Percentiles rank a stretch among this genome's conserved stretches.
Conservation (phyloP, 2,888 invertebrate species). For the Catocala sponsa region DNA sequence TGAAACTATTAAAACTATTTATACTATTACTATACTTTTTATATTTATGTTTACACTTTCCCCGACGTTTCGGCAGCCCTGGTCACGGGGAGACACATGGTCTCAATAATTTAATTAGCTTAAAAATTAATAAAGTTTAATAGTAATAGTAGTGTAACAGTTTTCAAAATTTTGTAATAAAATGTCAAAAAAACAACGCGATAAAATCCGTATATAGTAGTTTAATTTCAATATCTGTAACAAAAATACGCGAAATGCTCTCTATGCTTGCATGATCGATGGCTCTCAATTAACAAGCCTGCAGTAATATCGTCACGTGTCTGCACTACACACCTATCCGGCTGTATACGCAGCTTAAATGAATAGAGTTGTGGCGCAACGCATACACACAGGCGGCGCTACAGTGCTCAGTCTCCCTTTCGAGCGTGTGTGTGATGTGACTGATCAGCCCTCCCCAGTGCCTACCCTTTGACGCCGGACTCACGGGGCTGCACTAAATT, state of each 20-base stretch:
- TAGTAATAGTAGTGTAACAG: too few relatives aligned
- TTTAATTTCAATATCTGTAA: too few relatives aligned
- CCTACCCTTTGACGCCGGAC: not conserved
- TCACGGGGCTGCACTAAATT: slow-evolving; percentile 10
- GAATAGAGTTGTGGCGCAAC: not conserved
- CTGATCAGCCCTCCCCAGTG: not conserved
- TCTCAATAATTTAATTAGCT: too few relatives aligned
- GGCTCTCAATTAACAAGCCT: not conserved
- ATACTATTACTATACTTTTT: too few relatives aligned
- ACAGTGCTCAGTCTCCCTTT: not conserved
- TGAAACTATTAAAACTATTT: too few relatives aligned
- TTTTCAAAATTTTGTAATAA: too few relatives aligned
- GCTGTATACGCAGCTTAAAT: slow-evolving; percentile 4
- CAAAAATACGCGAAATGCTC: not conserved
- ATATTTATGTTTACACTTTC: too few relatives aligned
- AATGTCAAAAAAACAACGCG: too few relatives aligned
- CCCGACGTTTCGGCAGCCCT: too few relatives aligned
- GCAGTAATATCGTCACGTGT: not conserved
- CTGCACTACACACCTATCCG: not conserved
- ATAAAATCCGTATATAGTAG: too few relatives aligned
- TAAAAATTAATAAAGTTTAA: too few relatives aligned
- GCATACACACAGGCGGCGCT: slow-evolving; percentile 4
- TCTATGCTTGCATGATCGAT: not conserved
- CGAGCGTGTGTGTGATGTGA: slow-evolving; percentile 2
- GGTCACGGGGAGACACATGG: too few relatives aligned